These are phyloP conservation scores for Trachymyrmex cornetzi DNA, from an alignment of 1,140 invertebrate genomes.

Conservation along the genomic window DNA sequence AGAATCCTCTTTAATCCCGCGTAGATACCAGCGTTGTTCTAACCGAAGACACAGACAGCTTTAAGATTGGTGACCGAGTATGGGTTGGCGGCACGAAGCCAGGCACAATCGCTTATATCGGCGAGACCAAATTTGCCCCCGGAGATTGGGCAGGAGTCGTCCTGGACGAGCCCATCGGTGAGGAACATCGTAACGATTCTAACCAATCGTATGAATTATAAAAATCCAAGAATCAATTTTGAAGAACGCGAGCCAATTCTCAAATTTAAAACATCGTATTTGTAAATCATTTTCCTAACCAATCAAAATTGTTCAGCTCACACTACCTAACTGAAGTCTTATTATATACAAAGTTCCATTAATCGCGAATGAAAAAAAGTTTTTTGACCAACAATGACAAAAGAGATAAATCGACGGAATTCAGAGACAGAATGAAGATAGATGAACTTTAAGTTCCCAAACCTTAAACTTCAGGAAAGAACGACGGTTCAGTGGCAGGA, in stretches of 20 bases:
- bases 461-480: conserved; percentile 91
- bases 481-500: conserved; percentile 98
- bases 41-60: conserved; percentile 97
- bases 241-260: not conserved
- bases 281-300: conserved; percentile 1
- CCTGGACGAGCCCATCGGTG: conserved; percentile 96
- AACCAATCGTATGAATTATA: not conserved
- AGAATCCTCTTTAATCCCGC: conserved; percentile 21
- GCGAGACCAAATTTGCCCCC: conserved; percentile 98
- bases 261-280: not conserved
- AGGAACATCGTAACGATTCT: conserved; percentile 61
- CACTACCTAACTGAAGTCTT: not conserved
- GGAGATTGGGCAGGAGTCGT: conserved; percentile 99
- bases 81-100: conserved; percentile 98
- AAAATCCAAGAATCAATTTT: not conserved
- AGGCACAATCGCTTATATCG: conserved; percentile 98
- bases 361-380: not conserved
- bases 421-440: not conserved
- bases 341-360: not conserved
- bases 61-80: conserved; percentile 97
- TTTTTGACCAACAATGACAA: not conserved
- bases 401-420: not conserved
- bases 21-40: conserved; percentile 94
- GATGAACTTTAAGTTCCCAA: not conserved
- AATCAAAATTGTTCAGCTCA: not conserved